Evolutionary conservation across 2,113 vertebrate genomes (phyloP).

Genomic region (Nothoprocta perdicaria): DNA sequence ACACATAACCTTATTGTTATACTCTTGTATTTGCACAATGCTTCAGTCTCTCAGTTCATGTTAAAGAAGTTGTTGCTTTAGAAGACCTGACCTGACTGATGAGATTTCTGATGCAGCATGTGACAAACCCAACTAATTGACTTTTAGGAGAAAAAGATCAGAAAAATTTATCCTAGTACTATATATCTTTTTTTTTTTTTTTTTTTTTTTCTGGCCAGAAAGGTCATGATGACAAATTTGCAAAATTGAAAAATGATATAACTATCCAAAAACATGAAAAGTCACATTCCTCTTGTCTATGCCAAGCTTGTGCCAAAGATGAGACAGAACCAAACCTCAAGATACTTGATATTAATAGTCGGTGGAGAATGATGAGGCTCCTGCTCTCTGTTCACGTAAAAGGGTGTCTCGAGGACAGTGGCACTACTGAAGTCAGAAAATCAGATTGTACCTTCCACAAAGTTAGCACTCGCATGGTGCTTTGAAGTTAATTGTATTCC

Average conservation of each 20-base stretch:
- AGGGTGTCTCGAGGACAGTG: not conserved
- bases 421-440: rapidly evolving
- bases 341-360: not conserved
- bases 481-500: constrained; percentile 46
- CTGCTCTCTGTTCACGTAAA: not conserved
- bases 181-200: not conserved
- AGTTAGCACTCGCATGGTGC: not conserved
- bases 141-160: constrained; percentile 46
- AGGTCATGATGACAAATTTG: constrained; percentile 48
- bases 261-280: not conserved
- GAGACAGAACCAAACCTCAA: constrained; percentile 18
- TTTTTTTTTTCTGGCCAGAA: constrained; percentile 13
- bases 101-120: constrained; percentile 1
- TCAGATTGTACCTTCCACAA: not conserved
- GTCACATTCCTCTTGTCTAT: not conserved
- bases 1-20: not conserved
- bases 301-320: not conserved
- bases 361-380: not conserved
- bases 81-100: constrained; percentile 47
- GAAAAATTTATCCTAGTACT: constrained; percentile 47
- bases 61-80: constrained; percentile 5
- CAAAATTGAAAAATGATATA: constrained; percentile 22
- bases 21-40: constrained; percentile 6
- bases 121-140: constrained; percentile 34
- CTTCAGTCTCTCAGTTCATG: not conserved